Percentiles rank a stretch among this genome's conserved stretches.
These are phyloP conservation scores for Polydesmus complanatus DNA, from an alignment of 2,888 invertebrate species.

Conservation along the genomic window DNA sequence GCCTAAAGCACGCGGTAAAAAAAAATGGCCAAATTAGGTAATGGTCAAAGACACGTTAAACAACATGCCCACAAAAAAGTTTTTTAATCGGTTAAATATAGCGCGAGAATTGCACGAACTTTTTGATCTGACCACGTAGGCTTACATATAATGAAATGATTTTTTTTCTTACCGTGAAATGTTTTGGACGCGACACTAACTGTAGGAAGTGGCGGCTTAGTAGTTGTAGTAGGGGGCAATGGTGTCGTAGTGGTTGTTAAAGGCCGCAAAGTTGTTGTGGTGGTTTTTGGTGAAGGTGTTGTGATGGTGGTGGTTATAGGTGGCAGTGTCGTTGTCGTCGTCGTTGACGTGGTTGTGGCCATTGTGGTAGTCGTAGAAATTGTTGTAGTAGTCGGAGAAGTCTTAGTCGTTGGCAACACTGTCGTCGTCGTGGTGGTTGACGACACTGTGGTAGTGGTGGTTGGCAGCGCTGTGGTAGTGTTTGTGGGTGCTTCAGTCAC, in stretches of 20 bases:
- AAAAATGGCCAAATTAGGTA: too few relatives aligned
- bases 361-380: not conserved
- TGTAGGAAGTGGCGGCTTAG: not conserved
- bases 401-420: not conserved
- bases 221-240: not conserved
- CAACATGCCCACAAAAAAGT: too few relatives aligned
- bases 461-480: slow-evolving; percentile 1
- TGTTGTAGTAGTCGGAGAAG: not conserved
- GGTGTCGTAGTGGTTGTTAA: not conserved
- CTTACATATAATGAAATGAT: too few relatives aligned
- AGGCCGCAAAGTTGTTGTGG: not conserved
- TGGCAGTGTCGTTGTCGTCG: not conserved
- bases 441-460: slow-evolving; percentile 9
- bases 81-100: too few relatives aligned
- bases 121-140: too few relatives aligned
- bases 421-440: slow-evolving; percentile 3
- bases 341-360: not conserved
- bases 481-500: not conserved
- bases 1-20: too few relatives aligned
- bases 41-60: too few relatives aligned
- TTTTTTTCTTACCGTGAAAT: not conserved
- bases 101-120: too few relatives aligned
- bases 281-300: not conserved
- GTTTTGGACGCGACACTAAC: not conserved
- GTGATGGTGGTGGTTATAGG: not conserved